Evolutionary conservation across 2,113 vertebrate species (phyloP).

Genomic region (western clawed frog (Xenopus tropicalis)): UCB_Xtro_10.0 CM004445.2:80347501-80348000

Average conservation of each 20-base stretch:
- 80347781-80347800: slow-evolving; percentile 27
- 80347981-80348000: slow-evolving; percentile 46
- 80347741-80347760: slow-evolving; percentile 11
- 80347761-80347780: slow-evolving; percentile 24
- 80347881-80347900: neutral
- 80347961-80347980: slow-evolving; percentile 50
- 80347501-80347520: slow-evolving; percentile 62
- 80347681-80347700: slow-evolving; percentile 15
- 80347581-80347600: slow-evolving; percentile 44
- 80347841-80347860: slow-evolving; percentile 11
- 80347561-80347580: slow-evolving; percentile 55
- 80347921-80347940: slow-evolving; percentile 8
- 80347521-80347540: slow-evolving; percentile 63
- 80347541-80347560: slow-evolving; percentile 59
- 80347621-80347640: neutral
- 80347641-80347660: slow-evolving; percentile 38
- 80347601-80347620: slow-evolving; percentile 48
- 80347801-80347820: slow-evolving; percentile 33
- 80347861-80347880: neutral
- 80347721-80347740: slow-evolving; percentile 25
- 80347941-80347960: slow-evolving; percentile 51
- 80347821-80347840: slow-evolving; percentile 15
- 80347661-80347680: slow-evolving; percentile 34
- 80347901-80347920: neutral
- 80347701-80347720: slow-evolving; percentile 49